These are phyloP conservation scores for Drosophila paranaensis DNA, from an alignment of 2,888 invertebrate species.

Conservation along the genomic window DNA sequence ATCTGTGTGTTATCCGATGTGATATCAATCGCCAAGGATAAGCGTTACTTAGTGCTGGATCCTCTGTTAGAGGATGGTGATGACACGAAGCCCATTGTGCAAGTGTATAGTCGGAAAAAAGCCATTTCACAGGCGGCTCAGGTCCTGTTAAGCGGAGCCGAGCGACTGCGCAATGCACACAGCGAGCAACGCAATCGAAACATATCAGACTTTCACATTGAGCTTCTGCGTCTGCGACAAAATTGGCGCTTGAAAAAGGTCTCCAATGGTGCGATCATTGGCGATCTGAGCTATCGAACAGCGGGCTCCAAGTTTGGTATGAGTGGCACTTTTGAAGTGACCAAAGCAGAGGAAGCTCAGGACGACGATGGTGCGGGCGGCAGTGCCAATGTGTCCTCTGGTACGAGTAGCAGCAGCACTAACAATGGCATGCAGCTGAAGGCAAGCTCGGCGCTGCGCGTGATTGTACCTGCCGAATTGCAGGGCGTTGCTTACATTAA, in stretches of 20 bases:
- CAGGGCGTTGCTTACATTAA: constrained; percentile 98
- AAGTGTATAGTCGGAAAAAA: constrained; percentile 96
- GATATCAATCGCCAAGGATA: constrained; percentile 95
- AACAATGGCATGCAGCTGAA: constrained; percentile 87
- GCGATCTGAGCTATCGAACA: constrained; percentile 97
- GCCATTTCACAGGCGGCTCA: constrained; percentile 94
- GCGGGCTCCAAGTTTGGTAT: constrained; percentile 97
- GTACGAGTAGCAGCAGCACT: constrained; percentile 56
- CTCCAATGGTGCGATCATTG: constrained; percentile 94
- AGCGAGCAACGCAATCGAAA: constrained; percentile 92
- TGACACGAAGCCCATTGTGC: constrained; percentile 94
- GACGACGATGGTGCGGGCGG: constrained; percentile 84
- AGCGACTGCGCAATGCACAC: constrained; percentile 92
- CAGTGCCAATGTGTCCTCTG: constrained; percentile 53
- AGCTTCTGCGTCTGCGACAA: constrained; percentile 93
- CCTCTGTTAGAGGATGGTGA: constrained; percentile 93
- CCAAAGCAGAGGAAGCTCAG: constrained; percentile 90
- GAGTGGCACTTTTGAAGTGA: constrained; percentile 97
- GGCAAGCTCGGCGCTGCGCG: constrained; percentile 91
- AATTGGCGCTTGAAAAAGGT: constrained; percentile 99
- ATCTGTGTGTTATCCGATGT: constrained; percentile 97
- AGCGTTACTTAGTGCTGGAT: constrained; percentile 96
- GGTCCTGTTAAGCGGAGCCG: constrained; percentile 93
- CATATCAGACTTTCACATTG: constrained; percentile 95
- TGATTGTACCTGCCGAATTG: constrained; percentile 96